phyloP scores from a whole-genome alignment of 1,140 invertebrate species.

The Vollenhovia emeryi region DNA sequence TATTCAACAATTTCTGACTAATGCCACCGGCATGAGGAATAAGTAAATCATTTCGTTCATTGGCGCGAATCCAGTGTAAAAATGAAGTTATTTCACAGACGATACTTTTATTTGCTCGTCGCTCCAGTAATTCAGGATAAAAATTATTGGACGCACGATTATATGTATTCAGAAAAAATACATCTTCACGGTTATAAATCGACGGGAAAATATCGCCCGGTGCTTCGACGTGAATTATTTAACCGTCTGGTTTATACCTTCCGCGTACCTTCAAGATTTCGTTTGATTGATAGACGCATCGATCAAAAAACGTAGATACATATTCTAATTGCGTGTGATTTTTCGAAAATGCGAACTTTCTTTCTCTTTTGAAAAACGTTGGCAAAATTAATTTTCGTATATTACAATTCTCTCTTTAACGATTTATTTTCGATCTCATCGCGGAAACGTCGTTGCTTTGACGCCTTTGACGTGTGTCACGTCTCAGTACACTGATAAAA shows the following conservation, averaged over 20 bases:
- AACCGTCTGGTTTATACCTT: not conserved
- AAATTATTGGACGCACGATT: conserved; percentile 32
- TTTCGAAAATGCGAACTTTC: not conserved
- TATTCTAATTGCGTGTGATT: not conserved
- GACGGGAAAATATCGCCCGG: not conserved
- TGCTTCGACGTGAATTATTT: conserved; percentile 9
- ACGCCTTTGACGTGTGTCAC: no score
- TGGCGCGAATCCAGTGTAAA: conserved; percentile 22
- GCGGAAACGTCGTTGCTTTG: no score
- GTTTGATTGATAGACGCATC: not conserved
- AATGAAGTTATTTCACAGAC: conserved; percentile 6
- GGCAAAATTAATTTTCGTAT: not conserved
- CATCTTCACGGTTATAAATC: not conserved
- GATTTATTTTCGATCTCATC: not conserved
- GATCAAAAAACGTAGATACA: not conserved
- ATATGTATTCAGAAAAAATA: not conserved
- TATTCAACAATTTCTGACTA: conserved; percentile 14
- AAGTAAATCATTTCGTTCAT: conserved; percentile 33
- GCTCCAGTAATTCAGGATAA: conserved; percentile 10
- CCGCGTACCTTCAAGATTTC: not conserved
- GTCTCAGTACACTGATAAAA: no score
- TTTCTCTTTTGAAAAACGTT: not conserved
- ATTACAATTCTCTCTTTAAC: not conserved
- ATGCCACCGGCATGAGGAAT: not conserved
- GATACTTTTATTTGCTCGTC: not conserved